A percentile compares a stretch with the other conserved stretches of the same genome.
These are phyloP conservation scores for Maconellicoccus hirsutus DNA, from an alignment of 1,140 invertebrate species.

Conservation along the genomic window DNA sequence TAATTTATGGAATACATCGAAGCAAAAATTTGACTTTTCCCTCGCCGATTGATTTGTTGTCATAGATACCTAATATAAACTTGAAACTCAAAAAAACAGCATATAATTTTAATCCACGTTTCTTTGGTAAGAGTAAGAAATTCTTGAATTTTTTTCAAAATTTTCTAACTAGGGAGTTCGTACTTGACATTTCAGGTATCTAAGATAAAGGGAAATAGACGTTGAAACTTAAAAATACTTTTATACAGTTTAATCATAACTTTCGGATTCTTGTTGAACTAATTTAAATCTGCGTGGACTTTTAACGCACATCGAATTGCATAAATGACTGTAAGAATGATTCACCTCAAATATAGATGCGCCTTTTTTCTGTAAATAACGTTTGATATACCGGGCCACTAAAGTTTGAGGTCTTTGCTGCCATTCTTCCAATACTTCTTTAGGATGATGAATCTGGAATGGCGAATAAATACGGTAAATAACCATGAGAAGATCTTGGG, in stretches of 20 bases:
- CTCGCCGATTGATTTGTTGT: no score
- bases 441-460: conserved; percentile 66
- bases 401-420: conserved; percentile 82
- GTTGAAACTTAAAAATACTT: no score
- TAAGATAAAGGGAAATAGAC: no score
- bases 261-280: conserved; percentile 80
- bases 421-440: conserved; percentile 84
- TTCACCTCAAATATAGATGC: conserved; percentile 37
- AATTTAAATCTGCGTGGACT: conserved; percentile 73
- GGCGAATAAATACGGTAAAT: neutral
- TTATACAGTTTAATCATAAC: conserved; percentile 53
- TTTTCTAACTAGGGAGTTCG: no score
- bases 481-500: neutral
- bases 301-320: conserved; percentile 53
- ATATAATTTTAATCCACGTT: no score
- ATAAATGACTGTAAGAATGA: conserved; percentile 24
- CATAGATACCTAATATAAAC: no score
- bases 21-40: no score
- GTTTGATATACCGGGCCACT: conserved; percentile 75
- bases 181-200: no score
- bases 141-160: no score
- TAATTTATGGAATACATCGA: no score
- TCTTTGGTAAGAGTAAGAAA: no score
- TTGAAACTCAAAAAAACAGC: no score
- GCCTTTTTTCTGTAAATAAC: conserved; percentile 62